Base-by-base conservation (phyloP, 2,797 vertebrate species). In the Chelon auratus region DNA sequence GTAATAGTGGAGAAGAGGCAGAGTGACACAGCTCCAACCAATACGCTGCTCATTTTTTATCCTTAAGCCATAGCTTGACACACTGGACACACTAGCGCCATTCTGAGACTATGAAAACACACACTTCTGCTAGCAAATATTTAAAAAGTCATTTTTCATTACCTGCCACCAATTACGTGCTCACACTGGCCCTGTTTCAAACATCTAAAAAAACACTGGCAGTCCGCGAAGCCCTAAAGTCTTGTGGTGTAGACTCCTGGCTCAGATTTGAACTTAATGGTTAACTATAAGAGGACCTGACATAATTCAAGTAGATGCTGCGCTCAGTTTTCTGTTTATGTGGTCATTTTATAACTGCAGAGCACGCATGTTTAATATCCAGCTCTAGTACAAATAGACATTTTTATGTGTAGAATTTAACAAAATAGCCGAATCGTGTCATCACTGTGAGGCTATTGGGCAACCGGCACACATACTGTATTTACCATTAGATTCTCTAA, bases 31-130 rank as follows among this genome's bases (percentile, higher is more conserved):
- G 75, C 42, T 77, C 78, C 71, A 77, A 78, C 13, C 84, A 84
- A 84, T 85, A 80, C 85, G 86, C 43, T 73, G 33, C 60, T 84
- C 17, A 60, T 87, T 86, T 81, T 60, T 75, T 68, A 62, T 77
- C 62, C 57, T 45, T 36, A 30, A 78, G 77, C 68, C 63, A 24
- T 54, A 64, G 77, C 64, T 80, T 86, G 30, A 33, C 30, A 33
- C 30, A 8, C 30, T 33, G 17, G 30, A 72, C 33, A 13, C 33
- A 17, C 45, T 8, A 17, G 43, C 1, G 1, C 83, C 54, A 66
- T 64, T 74, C 75, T 68, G 69, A 80, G 62, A 61, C 64, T 51
- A 22, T 45, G 54, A 70, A 76, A 82, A 78, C 48, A 60, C 17
- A 75, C 45, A 37, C 24, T 56, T 73, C 61, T 77, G 18, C 48